Evolutionary conservation across 2,113 vertebrate species (phyloP).

Genomic region (Ceuthmochares aereus): DNA sequence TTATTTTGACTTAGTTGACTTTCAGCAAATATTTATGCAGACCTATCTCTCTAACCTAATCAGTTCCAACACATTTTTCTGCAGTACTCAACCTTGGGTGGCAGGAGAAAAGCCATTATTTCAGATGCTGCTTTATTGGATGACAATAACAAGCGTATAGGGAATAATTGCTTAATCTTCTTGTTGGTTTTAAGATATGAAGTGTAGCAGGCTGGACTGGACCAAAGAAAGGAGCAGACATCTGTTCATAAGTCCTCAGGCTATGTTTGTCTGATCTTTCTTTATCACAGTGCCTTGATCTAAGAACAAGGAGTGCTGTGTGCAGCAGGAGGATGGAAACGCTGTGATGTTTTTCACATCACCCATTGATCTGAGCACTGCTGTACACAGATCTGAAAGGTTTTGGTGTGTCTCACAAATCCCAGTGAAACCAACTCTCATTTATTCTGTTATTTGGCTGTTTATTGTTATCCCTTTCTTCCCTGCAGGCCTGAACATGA

Average conservation of each 20-base stretch:
- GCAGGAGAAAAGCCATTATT: constrained; percentile 11
- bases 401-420: background rate
- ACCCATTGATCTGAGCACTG: constrained; percentile 29
- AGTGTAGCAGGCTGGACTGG: constrained; percentile 9
- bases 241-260: constrained; percentile 29
- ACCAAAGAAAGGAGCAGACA: constrained; percentile 31
- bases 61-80: constrained; percentile 20
- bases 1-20: constrained; percentile 52
- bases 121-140: constrained; percentile 6
- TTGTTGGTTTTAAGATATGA: constrained; percentile 23
- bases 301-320: constrained; percentile 7
- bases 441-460: constrained; percentile 7
- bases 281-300: background rate
- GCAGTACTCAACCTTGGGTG: constrained; percentile 7
- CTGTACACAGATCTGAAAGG: background rate
- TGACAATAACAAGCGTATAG: background rate
- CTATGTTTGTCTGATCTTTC: constrained; percentile 2
- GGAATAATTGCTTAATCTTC: constrained; percentile 35
- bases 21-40: constrained; percentile 50
- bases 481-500: background rate
- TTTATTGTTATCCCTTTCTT: background rate
- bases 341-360: constrained; percentile 8
- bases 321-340: constrained; percentile 16
- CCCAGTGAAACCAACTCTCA: background rate
- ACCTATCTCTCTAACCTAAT: constrained; percentile 18